Evolutionary conservation across 1,140 invertebrate genomes (phyloP).

Genomic region (Heliothis subflexa): DNA sequence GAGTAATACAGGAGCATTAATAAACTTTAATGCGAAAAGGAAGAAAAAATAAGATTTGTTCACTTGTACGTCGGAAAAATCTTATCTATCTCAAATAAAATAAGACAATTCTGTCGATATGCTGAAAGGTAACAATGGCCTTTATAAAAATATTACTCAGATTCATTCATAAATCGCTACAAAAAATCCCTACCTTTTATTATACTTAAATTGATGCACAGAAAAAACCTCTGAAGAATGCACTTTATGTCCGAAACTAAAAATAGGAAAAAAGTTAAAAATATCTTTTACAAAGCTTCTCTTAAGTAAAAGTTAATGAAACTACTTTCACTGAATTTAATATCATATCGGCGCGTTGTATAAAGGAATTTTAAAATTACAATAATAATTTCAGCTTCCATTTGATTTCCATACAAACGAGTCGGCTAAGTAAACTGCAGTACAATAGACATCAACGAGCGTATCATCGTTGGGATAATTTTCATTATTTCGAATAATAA

Average conservation of each 20-base stretch:
- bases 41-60: no score
- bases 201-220: background rate
- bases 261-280: conserved; percentile 2
- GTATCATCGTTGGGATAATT: background rate
- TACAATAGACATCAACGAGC: conserved; percentile 48
- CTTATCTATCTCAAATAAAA: no score
- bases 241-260: background rate
- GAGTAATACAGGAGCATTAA: no score
- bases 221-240: background rate
- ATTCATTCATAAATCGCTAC: no score
- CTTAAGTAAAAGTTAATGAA: conserved; percentile 35
- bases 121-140: no score
- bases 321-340: conserved; percentile 41
- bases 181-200: background rate
- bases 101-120: no score
- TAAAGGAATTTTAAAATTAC: background rate
- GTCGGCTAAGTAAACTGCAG: background rate
- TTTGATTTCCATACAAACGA: conserved; percentile 41
- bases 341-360: conserved; percentile 28
- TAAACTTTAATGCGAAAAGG: no score
- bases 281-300: conserved; percentile 9
- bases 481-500: background rate
- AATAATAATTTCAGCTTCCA: conserved; percentile 5
- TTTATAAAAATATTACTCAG: no score
- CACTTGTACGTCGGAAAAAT: no score